These are phyloP conservation scores for Coenonympha glycerion DNA, from an alignment of 2,888 invertebrate genomes.

Conservation along the genomic window DNA sequence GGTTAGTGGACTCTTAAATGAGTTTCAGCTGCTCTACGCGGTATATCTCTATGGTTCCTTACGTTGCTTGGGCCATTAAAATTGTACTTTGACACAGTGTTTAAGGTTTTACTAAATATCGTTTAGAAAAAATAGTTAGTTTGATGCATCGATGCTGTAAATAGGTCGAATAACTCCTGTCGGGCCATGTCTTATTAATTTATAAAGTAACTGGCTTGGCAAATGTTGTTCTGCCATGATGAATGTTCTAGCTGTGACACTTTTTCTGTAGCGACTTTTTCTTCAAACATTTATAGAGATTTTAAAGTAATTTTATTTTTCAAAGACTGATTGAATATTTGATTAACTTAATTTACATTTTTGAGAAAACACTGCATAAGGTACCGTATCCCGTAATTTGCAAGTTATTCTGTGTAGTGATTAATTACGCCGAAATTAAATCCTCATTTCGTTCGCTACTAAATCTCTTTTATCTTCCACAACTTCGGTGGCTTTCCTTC, in stretches of 20 bases:
- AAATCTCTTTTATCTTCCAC: conserved; percentile 3
- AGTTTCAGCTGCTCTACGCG: neutral
- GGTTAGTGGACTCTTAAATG: no score
- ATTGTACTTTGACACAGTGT: neutral
- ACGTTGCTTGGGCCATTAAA: conserved; percentile 1
- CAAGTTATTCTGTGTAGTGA: no score
- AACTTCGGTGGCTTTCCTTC: conserved; percentile 7
- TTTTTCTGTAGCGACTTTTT: no score
- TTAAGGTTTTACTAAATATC: no score
- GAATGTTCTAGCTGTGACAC: no score
- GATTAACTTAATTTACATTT: no score
- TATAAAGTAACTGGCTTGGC: neutral
- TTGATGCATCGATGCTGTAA: conserved; percentile 3
- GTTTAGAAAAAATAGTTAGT: neutral
- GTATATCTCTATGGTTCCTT: neutral
- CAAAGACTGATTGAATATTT: no score
- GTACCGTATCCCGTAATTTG: no score
- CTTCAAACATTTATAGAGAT: no score
- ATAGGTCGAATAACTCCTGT: neutral
- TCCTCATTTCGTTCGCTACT: neutral
- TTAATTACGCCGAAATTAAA: neutral
- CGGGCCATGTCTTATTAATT: neutral
- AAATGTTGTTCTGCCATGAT: no score
- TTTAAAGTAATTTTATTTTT: no score
- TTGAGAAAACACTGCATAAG: no score